Percentiles rank a stretch among this genome's conserved stretches.
Conservation (phyloP, 2,113 vertebrate genomes). For the Tamias sibiricus region DNA sequence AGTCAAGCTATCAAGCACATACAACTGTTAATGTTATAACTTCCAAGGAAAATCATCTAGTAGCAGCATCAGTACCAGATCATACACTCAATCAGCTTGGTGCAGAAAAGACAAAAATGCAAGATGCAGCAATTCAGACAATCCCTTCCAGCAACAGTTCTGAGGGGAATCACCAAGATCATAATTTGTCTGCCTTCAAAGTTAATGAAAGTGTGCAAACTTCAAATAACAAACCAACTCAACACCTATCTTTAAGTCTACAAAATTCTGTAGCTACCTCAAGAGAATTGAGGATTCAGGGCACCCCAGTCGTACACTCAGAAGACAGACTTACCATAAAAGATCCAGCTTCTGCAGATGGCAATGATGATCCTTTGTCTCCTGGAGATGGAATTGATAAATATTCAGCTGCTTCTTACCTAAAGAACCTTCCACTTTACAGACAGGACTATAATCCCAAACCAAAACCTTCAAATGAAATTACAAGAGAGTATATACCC, state of each 20-base stretch:
- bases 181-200: constrained; percentile 64
- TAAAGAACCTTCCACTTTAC: constrained; percentile 84
- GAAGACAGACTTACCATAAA: constrained; percentile 59
- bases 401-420: constrained; percentile 65
- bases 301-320: background rate
- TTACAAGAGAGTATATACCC: constrained; percentile 96
- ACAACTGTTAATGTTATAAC: constrained; percentile 72
- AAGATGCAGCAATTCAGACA: constrained; percentile 89
- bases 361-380: constrained; percentile 65
- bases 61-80: constrained; percentile 65
- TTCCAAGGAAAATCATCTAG: constrained; percentile 70
- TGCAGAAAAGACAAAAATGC: constrained; percentile 84
- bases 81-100: constrained; percentile 73
- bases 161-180: constrained; percentile 52
- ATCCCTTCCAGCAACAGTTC: constrained; percentile 66
- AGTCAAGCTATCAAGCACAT: constrained; percentile 65
- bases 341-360: background rate
- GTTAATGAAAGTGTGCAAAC: constrained; percentile 53
- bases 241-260: constrained; percentile 7
- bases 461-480: constrained; percentile 95
- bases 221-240: constrained; percentile 56
- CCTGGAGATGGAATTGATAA: constrained; percentile 71
- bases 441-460: constrained; percentile 89
- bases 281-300: constrained; percentile 62
- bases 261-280: constrained; percentile 42